phyloP scores from a whole-genome alignment of 2,888 invertebrate genomes.

The Eilema griseolum region DNA sequence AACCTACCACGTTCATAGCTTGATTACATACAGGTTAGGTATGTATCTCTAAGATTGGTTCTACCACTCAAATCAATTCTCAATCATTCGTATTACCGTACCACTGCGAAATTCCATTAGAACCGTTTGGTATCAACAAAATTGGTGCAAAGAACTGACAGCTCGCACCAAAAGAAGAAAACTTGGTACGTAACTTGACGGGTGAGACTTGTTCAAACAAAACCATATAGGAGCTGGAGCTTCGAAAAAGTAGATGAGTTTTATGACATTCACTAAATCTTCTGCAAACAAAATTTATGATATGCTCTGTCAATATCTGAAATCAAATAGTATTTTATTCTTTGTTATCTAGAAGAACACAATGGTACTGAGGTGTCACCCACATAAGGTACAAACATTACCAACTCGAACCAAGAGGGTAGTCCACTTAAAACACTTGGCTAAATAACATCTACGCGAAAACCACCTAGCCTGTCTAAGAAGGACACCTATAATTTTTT shows the following conservation, averaged over 20 bases:
- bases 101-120: constrained; percentile 34
- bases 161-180: constrained; percentile 57
- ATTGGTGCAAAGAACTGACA: constrained; percentile 59
- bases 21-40: no score
- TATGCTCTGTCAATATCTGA: no score
- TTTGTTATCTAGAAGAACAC: no score
- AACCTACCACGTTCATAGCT: no score
- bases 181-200: constrained; percentile 66
- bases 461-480: no score
- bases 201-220: constrained; percentile 63
- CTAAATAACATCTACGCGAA: no score
- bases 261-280: background rate
- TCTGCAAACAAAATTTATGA: background rate
- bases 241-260: background rate
- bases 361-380: no score
- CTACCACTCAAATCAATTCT: background rate
- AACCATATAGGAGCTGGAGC: constrained; percentile 47
- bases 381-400: no score
- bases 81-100: background rate
- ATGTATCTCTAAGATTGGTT: background rate
- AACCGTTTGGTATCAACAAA: constrained; percentile 38
- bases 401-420: no score
- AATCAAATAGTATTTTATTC: no score
- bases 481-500: no score
- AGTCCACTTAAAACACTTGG: no score